A percentile compares a stretch with the other conserved stretches of the same genome.
phyloP scores from a whole-genome alignment of 2,113 vertebrate genomes.

The Thamnophis sirtalis region DNA sequence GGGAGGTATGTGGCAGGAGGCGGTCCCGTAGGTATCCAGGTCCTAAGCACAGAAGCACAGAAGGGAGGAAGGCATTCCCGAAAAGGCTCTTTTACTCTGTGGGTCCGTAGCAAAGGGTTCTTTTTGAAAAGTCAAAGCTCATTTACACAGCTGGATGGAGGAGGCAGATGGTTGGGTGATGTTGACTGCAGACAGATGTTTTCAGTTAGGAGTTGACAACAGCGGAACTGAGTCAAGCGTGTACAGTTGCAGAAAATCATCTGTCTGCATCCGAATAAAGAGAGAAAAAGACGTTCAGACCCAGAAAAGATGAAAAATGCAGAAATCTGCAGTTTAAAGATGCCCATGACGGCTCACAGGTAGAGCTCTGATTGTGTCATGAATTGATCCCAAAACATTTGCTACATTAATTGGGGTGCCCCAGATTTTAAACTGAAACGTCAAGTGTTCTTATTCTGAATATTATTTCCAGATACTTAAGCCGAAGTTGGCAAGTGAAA shows the following conservation, averaged over 20 bases:
- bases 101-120: not conserved
- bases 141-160: not conserved
- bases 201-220: not conserved
- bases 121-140: not conserved
- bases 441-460: not conserved
- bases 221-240: not conserved
- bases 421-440: not conserved
- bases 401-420: not conserved
- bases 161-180: not conserved
- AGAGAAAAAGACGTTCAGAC: not conserved
- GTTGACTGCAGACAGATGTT: not conserved
- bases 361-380: not conserved
- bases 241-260: not conserved
- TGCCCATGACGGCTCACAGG: not conserved
- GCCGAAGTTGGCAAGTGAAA: not conserved
- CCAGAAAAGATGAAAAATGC: not conserved
- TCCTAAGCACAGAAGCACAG: too few relatives aligned
- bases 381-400: not conserved
- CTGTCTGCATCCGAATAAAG: not conserved
- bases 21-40: too few relatives aligned
- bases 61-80: not conserved
- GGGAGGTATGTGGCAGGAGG: too few relatives aligned
- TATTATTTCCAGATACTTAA: not conserved
- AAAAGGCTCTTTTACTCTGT: not conserved
- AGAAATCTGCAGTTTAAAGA: not conserved